Evolutionary conservation across 2,113 vertebrate species (phyloP).

Genomic region (Emydura subglobosa): DNA sequence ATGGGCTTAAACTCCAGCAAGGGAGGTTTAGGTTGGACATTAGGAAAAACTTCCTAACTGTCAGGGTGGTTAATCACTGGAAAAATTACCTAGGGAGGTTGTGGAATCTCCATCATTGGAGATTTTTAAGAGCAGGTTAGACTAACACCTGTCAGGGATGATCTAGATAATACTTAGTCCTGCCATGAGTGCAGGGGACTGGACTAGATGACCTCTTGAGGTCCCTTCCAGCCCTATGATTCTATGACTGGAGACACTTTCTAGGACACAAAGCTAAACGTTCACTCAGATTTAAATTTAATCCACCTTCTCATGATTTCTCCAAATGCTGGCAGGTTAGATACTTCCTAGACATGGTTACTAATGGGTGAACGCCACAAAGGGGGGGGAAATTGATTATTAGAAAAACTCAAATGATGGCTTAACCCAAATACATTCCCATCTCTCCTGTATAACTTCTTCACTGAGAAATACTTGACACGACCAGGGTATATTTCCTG

Average conservation of each 20-base stretch:
- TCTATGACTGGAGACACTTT: neutral
- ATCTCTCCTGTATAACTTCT: neutral
- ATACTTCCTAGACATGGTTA: neutral
- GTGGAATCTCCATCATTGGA: no score
- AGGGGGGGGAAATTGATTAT: conserved; percentile 22
- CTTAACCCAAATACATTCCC: neutral
- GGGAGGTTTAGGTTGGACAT: no score
- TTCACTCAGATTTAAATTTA: neutral
- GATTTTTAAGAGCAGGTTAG: no score
- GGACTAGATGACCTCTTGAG: no score
- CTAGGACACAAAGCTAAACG: neutral
- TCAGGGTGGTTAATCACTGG: no score
- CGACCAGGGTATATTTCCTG: neutral
- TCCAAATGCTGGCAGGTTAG: neutral
- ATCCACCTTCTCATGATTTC: neutral
- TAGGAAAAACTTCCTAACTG: no score
- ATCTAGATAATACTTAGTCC: no score
- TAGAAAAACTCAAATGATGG: conserved; percentile 37
- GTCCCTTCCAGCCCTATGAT: no score
- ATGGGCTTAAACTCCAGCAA: no score
- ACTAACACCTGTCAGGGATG: no score
- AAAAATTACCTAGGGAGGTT: no score
- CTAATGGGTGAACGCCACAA: conserved; percentile 13
- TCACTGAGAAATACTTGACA: neutral
- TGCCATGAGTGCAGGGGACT: no score